phyloP scores from a whole-genome alignment of 92 coral and sea anemone genomes.

The Plumapathes pennacea region DNA sequence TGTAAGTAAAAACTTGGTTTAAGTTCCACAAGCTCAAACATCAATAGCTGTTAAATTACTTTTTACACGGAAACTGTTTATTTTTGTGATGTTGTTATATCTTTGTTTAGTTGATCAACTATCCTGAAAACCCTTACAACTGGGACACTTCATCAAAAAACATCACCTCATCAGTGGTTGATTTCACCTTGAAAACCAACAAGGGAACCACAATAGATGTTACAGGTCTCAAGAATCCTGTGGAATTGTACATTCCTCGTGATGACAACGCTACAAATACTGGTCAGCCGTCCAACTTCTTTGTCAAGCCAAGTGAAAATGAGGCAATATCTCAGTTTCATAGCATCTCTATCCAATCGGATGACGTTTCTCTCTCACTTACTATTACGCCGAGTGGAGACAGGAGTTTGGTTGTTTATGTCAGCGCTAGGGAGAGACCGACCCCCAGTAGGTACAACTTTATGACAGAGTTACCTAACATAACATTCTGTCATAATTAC shows the following conservation, averaged over 20 bases:
- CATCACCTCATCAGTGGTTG: conserved; percentile 4
- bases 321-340: conserved; percentile 52
- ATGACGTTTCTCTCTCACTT: conserved; percentile 28
- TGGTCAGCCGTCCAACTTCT: conserved; percentile 35
- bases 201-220: neutral
- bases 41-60: too few species aligned
- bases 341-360: conserved; percentile 30
- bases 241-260: conserved; percentile 43
- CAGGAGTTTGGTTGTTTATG: conserved; percentile 33
- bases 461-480: conserved; percentile 46
- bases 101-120: too few species aligned
- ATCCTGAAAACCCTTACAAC: too few species aligned
- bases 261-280: conserved; percentile 18
- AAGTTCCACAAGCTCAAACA: too few species aligned
- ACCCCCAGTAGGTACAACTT: conserved; percentile 44
- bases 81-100: too few species aligned
- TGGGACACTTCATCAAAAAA: too few species aligned
- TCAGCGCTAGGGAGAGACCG: conserved; percentile 23
- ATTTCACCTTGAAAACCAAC: conserved; percentile 5
- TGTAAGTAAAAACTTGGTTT: too few species aligned
- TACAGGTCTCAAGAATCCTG: conserved; percentile 4
- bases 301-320: conserved; percentile 48
- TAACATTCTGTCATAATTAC: conserved; percentile 6
- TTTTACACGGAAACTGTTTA: too few species aligned
- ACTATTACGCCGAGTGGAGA: conserved; percentile 31